Base-by-base conservation (phyloP, 2,888 invertebrate genomes). In the Caenorhabditis zanzibari region DNA sequence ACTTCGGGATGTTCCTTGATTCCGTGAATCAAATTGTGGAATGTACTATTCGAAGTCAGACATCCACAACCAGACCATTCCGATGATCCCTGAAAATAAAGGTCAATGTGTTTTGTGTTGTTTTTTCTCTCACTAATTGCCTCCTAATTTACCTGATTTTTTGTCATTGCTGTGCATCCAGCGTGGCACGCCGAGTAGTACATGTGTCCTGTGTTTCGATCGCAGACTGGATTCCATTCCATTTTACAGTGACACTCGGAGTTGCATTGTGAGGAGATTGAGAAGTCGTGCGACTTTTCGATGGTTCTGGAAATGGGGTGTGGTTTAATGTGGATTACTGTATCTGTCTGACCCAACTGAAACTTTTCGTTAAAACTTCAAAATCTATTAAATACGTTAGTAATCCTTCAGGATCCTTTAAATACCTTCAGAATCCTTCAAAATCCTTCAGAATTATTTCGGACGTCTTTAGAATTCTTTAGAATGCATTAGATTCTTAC, bases 171-270 rank as follows among this genome's bases (percentile, higher is more conserved):
- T 19, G 79, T 88, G 72, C 92, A 92, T 16, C 92, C 92, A 6
- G 92, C 92, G 69, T 82, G 85, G 79, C 92, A 92, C 9, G 91
- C 88, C 16, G 91, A 92, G 82, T 89, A 91, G 80, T 89, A 91
- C 75, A 88, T 90, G 49, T 87, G 84, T n/a, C 86, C 87, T 6
- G 81, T 85, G 22, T 77, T 73, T 28, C 56, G 66, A 56, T 89
- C 86, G 72, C 91, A 91, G 16, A 91, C 90, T 22, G 92, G 92
- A 83, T 90, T 91, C 91, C 91, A 91, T 52, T 89, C 88, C 71
- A 84, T 76, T 52, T 82, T 73, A 64, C 89, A 90, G 47, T 88
- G 80, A 75, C 91, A 91, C 16, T 87, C 85, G 24, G 47, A 12
- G 72, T 91, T 91, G 79, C 91, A 91, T 41, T 68, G 47, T 14